Evolutionary conservation across 2,113 vertebrate species (phyloP).

Genomic region (Caracal caracal): DNA sequence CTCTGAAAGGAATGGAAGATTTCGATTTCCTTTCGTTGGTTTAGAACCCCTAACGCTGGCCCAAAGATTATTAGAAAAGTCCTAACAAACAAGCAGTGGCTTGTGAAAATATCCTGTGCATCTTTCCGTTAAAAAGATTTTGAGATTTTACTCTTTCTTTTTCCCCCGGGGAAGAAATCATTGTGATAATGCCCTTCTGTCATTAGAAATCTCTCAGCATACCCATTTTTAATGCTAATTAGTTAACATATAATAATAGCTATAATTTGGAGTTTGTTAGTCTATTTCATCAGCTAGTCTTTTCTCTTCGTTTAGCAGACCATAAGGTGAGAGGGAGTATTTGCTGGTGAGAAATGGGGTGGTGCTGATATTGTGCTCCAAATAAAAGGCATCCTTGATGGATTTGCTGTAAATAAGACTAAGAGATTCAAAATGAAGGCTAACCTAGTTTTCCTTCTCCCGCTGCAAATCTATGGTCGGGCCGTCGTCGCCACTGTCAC

Average conservation of each 20-base stretch:
- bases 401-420: background rate
- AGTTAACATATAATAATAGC: background rate
- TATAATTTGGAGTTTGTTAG: background rate
- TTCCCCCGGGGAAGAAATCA: background rate
- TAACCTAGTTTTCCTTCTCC: constrained; percentile 65
- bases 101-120: background rate
- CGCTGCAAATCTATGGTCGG: constrained; percentile 11
- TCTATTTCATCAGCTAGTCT: background rate
- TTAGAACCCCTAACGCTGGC: background rate
- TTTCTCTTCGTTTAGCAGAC: background rate
- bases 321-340: constrained; percentile 66
- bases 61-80: background rate
- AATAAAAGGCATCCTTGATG: background rate
- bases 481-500: accelerated
- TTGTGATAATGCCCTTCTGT: background rate
- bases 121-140: background rate
- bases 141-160: background rate
- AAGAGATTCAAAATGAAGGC: background rate
- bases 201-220: background rate
- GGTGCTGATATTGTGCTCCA: background rate
- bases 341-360: constrained; percentile 35
- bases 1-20: background rate
- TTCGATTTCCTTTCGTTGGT: background rate
- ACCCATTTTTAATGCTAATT: background rate
- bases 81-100: background rate